phyloP scores from a whole-genome alignment of 2,797 vertebrate genomes.

The Potorous gilbertii region DNA sequence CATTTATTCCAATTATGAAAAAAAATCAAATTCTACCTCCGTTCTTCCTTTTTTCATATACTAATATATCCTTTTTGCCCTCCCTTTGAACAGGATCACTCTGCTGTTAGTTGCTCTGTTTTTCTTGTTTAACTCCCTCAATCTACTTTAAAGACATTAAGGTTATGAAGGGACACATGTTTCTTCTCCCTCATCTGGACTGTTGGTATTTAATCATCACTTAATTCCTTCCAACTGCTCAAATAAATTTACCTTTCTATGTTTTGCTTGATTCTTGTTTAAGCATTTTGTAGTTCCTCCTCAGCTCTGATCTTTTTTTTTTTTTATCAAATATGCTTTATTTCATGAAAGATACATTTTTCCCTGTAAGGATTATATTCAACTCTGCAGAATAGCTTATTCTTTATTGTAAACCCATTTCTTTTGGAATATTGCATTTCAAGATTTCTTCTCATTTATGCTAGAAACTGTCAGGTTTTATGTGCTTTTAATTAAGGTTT shows the following conservation, averaged over 20 bases:
- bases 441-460: not conserved
- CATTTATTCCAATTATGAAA: not conserved
- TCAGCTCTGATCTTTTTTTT: not conserved
- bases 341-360: not conserved
- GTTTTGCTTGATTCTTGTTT: not conserved
- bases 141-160: not conserved
- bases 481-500: not conserved
- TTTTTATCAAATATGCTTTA: not conserved
- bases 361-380: no score
- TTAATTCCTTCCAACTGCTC: not conserved
- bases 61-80: not conserved
- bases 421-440: not conserved
- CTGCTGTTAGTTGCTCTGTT: not conserved
- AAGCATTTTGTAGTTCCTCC: not conserved
- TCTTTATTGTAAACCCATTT: not conserved
- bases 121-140: not conserved
- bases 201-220: not conserved
- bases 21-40: not conserved
- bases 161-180: not conserved
- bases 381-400: not conserved
- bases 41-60: not conserved
- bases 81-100: not conserved
- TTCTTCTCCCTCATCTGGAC: not conserved
- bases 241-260: not conserved
- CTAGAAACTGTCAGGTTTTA: not conserved